These are phyloP conservation scores for Lithophane socia DNA, from an alignment of 2,888 invertebrate species.

Conservation along the genomic window DNA sequence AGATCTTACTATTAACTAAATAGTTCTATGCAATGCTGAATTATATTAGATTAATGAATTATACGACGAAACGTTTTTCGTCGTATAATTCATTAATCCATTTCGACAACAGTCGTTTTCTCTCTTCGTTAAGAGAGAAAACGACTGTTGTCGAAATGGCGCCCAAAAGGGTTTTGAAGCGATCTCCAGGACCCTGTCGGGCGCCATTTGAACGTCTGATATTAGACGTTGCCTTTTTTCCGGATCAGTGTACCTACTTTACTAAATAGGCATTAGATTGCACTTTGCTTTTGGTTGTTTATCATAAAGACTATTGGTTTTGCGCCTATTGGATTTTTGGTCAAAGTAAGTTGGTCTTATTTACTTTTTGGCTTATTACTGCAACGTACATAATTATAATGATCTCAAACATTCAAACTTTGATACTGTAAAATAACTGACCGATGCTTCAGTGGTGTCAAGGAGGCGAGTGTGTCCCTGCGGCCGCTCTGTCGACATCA, in stretches of 20 bases:
- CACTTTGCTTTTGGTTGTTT: neutral
- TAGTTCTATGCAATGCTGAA: neutral
- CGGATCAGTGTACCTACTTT: neutral
- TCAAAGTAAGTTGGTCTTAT: neutral
- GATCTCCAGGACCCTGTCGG: neutral
- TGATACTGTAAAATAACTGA: conserved; percentile 52
- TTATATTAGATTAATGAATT: neutral
- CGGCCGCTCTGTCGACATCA: conserved; percentile 71
- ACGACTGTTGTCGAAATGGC: neutral
- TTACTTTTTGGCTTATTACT: neutral
- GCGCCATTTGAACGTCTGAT: neutral
- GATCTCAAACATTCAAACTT: neutral
- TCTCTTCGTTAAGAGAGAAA: neutral
- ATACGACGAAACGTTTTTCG: too few relatives aligned
- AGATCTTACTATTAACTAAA: conserved; percentile 58
- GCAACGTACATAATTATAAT: neutral
- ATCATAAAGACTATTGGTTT: neutral
- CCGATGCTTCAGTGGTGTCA: conserved; percentile 91
- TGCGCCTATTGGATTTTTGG: neutral
- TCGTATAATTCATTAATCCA: too few relatives aligned
- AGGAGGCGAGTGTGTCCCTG: conserved; percentile 91
- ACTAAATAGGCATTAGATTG: neutral
- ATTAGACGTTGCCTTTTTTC: neutral
- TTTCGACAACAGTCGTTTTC: too few relatives aligned
- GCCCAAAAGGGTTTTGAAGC: neutral